phyloP scores from a whole-genome alignment of 2,888 invertebrate species.

The Diaperis boleti region DNA sequence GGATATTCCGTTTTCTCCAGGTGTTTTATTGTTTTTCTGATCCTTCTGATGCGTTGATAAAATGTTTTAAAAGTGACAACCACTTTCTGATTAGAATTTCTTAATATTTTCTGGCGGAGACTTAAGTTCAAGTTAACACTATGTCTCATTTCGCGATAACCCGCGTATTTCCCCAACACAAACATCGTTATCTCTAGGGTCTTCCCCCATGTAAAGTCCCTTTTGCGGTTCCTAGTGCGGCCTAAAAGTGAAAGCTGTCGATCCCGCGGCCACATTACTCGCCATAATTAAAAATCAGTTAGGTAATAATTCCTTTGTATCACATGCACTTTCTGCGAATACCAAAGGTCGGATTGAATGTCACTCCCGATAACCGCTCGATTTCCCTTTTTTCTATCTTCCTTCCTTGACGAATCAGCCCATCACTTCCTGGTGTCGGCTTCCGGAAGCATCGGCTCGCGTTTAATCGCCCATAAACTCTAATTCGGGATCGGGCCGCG shows the following conservation, averaged over 20 bases:
- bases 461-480: constrained; percentile 15
- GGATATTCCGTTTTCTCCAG: no score
- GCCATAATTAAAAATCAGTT: constrained; percentile 26
- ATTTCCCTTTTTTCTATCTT: background rate
- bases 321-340: constrained; percentile 22
- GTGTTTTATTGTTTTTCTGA: no score
- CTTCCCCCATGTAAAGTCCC: no score
- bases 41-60: no score
- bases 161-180: no score
- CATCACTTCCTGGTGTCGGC: constrained; percentile 11
- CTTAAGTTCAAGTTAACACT: no score
- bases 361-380: background rate
- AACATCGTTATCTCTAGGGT: no score
- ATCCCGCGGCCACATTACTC: constrained; percentile 6
- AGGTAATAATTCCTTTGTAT: constrained; percentile 16
- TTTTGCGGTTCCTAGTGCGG: no score
- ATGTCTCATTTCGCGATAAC: no score
- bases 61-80: no score
- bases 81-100: no score
- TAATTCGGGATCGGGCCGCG: constrained; percentile 17
- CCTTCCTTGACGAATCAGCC: background rate
- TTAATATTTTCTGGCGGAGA: no score
- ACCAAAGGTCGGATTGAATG: constrained; percentile 17
- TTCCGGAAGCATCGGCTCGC: constrained; percentile 17
- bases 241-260: constrained; percentile 28